Evolutionary conservation across 2,797 vertebrate genomes (phyloP), one percentile per base, ranked within the genome.

Genomic region (Vespertilio murinus): DNA sequence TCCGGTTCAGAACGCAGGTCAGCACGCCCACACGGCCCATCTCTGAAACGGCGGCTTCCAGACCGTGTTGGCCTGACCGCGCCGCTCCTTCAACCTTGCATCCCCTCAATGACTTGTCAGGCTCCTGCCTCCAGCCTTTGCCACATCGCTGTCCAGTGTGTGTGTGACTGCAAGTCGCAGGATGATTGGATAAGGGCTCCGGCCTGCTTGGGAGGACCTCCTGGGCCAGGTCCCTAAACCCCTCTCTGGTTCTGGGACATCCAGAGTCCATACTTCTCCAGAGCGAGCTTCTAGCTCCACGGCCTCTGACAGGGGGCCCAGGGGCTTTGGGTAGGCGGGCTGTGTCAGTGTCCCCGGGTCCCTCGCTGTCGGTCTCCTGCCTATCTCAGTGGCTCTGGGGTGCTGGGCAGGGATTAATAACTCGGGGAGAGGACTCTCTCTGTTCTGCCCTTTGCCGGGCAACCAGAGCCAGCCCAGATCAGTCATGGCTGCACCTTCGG

Each of bases 171-270:
- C 0, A 23, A 79, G 52, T 12, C 33, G 5, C 75, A 33, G 70
- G 92, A 49, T 82, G 33, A 90, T 92, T 90, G 45, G 86, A 23
- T 42, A 56, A 88, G 90, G 78, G 30, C 81, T 91, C 74, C 22
- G 59, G 70, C 56, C 95, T 84, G 69, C 78, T 25, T 83, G 73
- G 73, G 73, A 70, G 92, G 89, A 73, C 47, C 74, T 73, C 40
- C n/a, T 16, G 7, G 20, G 38, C 3, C 10, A 10, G 77, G 80
- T 38, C 67, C 30, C 65, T 35, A 30, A 69, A 30, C 16, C 35
- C 2, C 40, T 20, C 65, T 90, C 88, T 52, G 59, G 75, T 56
- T 80, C 82, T 45, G 23, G 67, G 87, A 49, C 30, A 79, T 40
- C 52, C 54, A 3, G 25, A 82, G 90, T 42, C n/a, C 11, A 9